Evolutionary conservation across 2,888 invertebrate species (phyloP).

Genomic region (Dastarcus helophoroides): DNA sequence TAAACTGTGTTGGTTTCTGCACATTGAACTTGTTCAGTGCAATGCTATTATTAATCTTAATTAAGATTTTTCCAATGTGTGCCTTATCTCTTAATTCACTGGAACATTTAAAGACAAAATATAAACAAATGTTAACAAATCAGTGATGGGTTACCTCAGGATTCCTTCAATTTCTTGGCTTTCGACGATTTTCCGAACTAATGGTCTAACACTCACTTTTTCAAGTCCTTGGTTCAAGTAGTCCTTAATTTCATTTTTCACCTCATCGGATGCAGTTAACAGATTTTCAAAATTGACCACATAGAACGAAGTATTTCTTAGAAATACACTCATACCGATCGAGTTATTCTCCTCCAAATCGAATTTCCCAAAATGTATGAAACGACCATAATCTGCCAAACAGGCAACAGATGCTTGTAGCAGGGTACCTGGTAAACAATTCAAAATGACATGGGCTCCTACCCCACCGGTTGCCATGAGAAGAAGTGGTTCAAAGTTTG

Average conservation of each 20-base stretch:
- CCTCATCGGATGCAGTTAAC: conserved; percentile 41
- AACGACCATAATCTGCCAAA: conserved; percentile 50
- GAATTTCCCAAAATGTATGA: conserved; percentile 77
- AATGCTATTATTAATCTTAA: conserved; percentile 27
- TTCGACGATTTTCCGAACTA: conserved; percentile 51
- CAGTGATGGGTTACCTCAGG: conserved; percentile 39
- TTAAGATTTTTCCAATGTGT: conserved; percentile 28
- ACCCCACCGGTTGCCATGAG: conserved; percentile 67
- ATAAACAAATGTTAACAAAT: too few species aligned
- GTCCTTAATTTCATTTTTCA: conserved; percentile 43
- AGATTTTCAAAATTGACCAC: conserved; percentile 64
- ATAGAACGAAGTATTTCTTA: conserved; percentile 67
- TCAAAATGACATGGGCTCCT: conserved; percentile 84
- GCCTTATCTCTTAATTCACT: conserved; percentile 24
- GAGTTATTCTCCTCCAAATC: conserved; percentile 60
- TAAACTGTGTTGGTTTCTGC: conserved; percentile 28
- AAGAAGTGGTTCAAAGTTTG: conserved; percentile 77
- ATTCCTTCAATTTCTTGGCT: conserved; percentile 56
- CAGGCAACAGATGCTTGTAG: conserved; percentile 58
- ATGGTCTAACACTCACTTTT: conserved; percentile 53
- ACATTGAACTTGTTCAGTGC: conserved; percentile 29
- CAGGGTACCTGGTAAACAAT: conserved; percentile 84
- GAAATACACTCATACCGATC: conserved; percentile 61
- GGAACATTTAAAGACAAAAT: conserved; percentile 5
- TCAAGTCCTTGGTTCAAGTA: conserved; percentile 53